Conservation (phyloP, 1,140 invertebrate genomes). For the Leucophenga varia region DNA sequence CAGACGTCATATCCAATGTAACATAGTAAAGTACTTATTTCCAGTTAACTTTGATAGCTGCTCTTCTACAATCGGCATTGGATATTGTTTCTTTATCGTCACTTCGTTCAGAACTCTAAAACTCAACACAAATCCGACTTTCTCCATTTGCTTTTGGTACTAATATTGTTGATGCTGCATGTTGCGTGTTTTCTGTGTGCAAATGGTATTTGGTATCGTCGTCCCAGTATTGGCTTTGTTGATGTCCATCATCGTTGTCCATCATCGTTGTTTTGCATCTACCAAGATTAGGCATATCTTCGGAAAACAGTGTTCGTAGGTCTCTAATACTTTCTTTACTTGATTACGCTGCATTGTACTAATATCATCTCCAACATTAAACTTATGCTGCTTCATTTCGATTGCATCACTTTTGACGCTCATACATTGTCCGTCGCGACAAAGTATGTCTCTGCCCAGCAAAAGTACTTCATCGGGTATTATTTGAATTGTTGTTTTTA, state of each 20-base stretch:
- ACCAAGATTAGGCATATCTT: too few relatives aligned
- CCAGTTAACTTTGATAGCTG: constrained; percentile 50
- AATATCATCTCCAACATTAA: too few relatives aligned
- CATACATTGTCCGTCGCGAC: not conserved
- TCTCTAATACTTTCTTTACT: not conserved
- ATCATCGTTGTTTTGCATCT: constrained; percentile 2
- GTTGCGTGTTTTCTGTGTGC: too few relatives aligned
- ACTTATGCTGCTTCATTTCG: too few relatives aligned
- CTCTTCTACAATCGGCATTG: constrained; percentile 59
- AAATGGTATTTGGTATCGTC: too few relatives aligned
- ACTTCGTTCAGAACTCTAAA: constrained; percentile 37
- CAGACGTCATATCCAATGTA: constrained; percentile 56
- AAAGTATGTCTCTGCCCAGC: constrained; percentile 1
- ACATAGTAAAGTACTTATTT: constrained; percentile 44
- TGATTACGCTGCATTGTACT: too few relatives aligned
- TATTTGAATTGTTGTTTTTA: too few relatives aligned
- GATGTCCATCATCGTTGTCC: constrained; percentile 8
- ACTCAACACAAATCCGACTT: constrained; percentile 32
- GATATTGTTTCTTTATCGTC: constrained; percentile 52
- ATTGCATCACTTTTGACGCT: too few relatives aligned
- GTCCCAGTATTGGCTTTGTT: too few relatives aligned
- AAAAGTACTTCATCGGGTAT: constrained; percentile 1
- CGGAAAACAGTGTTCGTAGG: not conserved
- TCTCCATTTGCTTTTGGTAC: constrained; percentile 16
- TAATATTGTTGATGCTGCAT: too few relatives aligned